Percentiles rank a stretch among this genome's conserved stretches.
phyloP scores from a whole-genome alignment of 1,140 invertebrate genomes.

The Drosophila serrata region DNA sequence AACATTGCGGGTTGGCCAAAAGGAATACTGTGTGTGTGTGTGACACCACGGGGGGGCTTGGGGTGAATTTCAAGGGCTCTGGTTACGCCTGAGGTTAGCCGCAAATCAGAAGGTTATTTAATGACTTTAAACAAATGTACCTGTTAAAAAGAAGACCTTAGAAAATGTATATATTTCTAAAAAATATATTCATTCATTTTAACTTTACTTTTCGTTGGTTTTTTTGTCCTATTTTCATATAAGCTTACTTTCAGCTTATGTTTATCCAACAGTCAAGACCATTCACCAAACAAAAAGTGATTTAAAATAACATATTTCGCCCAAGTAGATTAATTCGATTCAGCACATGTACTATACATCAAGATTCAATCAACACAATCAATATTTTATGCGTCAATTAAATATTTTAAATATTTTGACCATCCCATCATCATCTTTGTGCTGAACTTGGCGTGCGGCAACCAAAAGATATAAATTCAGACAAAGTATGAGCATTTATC shows the following conservation, averaged over 20 bases:
- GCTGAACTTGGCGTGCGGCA: constrained; percentile 42
- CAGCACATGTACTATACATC: constrained; percentile 21
- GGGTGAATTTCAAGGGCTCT: neutral
- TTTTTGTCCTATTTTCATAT: neutral
- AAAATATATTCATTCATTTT: neutral
- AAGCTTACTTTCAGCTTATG: constrained; percentile 2
- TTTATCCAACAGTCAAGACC: neutral
- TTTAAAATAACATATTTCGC: constrained; percentile 8
- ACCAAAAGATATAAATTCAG: constrained; percentile 46
- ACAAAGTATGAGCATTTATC: constrained; percentile 41
- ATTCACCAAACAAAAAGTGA: constrained; percentile 13
- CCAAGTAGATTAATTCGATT: constrained; percentile 1
- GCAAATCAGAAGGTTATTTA: constrained; percentile 5
- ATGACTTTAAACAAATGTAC: constrained; percentile 1
- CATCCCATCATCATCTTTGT: constrained; percentile 37
- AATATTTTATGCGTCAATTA: constrained; percentile 55
- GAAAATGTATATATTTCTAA: neutral
- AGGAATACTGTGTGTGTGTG: neutral
- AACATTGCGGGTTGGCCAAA: constrained; percentile 7
- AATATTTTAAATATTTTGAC: constrained; percentile 63
- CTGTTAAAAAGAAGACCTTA: neutral
- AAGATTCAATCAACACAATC: constrained; percentile 47
- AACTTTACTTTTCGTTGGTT: neutral
- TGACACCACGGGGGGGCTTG: too few relatives aligned
- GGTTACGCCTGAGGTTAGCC: neutral